phyloP scores from a whole-genome alignment of 2,888 invertebrate genomes.

The Ischnus inquisitorius region DNA sequence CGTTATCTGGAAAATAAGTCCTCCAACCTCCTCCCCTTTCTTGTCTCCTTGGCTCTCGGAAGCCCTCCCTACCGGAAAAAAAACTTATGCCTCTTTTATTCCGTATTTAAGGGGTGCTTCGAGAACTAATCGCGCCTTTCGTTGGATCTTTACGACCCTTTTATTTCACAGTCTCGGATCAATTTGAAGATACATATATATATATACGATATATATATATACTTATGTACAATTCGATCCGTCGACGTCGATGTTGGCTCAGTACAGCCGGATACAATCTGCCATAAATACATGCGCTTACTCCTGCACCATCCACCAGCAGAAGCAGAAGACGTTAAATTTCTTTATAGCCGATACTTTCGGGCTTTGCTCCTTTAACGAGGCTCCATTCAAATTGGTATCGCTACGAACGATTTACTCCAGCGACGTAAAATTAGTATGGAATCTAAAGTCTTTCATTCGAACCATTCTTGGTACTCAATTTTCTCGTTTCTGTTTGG shows the following conservation, averaged over 20 bases:
- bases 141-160: constrained; percentile 26
- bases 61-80: constrained; percentile 7
- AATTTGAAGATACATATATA: constrained; percentile 36
- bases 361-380: background rate
- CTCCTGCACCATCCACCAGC: background rate
- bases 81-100: constrained; percentile 59
- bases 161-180: constrained; percentile 35
- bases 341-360: constrained; percentile 29
- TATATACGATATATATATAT: constrained; percentile 20
- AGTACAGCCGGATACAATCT: background rate
- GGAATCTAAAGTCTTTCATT: constrained; percentile 16
- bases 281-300: background rate
- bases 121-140: constrained; percentile 42
- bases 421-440: background rate
- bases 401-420: constrained; percentile 5
- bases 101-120: constrained; percentile 55
- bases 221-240: background rate
- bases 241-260: background rate
- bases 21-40: constrained; percentile 14
- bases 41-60: constrained; percentile 9
- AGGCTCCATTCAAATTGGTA: constrained; percentile 12
- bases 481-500: constrained; percentile 14
- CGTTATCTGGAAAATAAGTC: constrained; percentile 42
- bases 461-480: background rate
- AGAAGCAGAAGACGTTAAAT: constrained; percentile 3